Conservation (phyloP, 2,888 invertebrate genomes). For the Tinea pellionella region DNA sequence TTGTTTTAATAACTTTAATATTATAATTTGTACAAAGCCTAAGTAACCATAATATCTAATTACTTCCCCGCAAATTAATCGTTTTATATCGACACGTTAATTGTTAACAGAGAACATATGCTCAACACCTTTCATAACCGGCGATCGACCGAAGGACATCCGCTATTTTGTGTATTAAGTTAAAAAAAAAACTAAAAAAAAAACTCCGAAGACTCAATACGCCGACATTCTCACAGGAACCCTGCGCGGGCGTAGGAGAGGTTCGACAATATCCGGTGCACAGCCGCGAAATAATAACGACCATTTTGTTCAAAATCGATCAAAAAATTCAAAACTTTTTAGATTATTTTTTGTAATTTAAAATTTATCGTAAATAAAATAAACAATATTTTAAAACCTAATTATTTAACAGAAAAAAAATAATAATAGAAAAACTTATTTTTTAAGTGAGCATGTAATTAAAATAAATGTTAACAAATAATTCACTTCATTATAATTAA, state of each 20-base stretch:
- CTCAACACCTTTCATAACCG: slow-evolving; percentile 69
- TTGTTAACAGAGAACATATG: slow-evolving; percentile 35
- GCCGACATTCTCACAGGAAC: slow-evolving; percentile 68
- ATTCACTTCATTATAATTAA: too few relatives aligned
- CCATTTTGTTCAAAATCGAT: slow-evolving; percentile 27
- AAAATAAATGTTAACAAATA: too few relatives aligned
- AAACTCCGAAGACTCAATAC: not conserved
- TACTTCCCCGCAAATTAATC: slow-evolving; percentile 1
- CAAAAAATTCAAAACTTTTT: not conserved
- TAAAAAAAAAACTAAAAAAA: slow-evolving; percentile 32
- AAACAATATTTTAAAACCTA: too few relatives aligned
- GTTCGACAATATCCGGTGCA: not conserved
- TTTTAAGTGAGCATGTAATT: too few relatives aligned
- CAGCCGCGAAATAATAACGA: slow-evolving; percentile 51
- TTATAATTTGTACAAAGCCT: not conserved
- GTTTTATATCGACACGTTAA: slow-evolving; percentile 9
- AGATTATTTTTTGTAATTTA: too few relatives aligned
- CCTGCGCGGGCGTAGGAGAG: slow-evolving; percentile 23
- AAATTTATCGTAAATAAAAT: too few relatives aligned
- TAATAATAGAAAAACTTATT: too few relatives aligned
- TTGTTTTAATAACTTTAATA: too few relatives aligned
- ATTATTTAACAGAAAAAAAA: too few relatives aligned
- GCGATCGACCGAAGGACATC: slow-evolving; percentile 67
- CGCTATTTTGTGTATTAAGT: slow-evolving; percentile 58
- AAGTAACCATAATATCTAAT: slow-evolving; percentile 1